These are phyloP conservation scores for Tenebrosternarchus preto DNA, from an alignment of 2,113 vertebrate species.

Conservation along the genomic window DNA sequence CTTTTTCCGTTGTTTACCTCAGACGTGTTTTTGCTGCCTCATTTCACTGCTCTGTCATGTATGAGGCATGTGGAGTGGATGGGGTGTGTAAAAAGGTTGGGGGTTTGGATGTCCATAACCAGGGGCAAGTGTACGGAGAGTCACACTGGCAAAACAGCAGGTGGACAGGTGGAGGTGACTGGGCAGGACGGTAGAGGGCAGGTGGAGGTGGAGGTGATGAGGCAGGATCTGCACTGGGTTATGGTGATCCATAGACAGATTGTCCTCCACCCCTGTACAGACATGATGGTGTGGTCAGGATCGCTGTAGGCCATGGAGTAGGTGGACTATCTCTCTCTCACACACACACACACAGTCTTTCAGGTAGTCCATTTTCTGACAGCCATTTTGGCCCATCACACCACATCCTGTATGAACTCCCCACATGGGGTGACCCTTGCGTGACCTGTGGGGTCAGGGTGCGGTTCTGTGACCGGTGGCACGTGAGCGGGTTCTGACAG, in stretches of 20 bases:
- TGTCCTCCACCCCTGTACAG: constrained; percentile 37
- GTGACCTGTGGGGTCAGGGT: constrained; percentile 34
- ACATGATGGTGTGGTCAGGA: constrained; percentile 17
- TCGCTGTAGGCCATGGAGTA: constrained; percentile 8
- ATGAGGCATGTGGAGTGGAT: too few species aligned
- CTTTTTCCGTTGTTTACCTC: neutral
- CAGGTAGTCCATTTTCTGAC: constrained; percentile 12
- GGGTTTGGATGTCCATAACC: too few species aligned
- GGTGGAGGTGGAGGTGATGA: neutral
- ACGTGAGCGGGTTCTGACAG: constrained; percentile 15
- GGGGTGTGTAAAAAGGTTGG: too few species aligned
- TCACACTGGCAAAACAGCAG: too few species aligned
- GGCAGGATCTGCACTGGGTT: neutral
- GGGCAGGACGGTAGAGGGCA: neutral
- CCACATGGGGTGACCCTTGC: constrained; percentile 12
- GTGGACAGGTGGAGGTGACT: neutral
- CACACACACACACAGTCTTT: neutral
- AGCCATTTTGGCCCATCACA: constrained; percentile 31
- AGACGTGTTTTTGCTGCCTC: neutral
- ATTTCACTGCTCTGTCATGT: too few species aligned
- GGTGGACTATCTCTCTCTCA: neutral
- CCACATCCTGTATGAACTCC: constrained; percentile 25
- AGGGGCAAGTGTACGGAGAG: too few species aligned
- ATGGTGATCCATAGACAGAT: constrained; percentile 15
- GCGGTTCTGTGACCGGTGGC: neutral